Conservation (phyloP, 2,113 vertebrate genomes). For the Pipra filicauda region DNA sequence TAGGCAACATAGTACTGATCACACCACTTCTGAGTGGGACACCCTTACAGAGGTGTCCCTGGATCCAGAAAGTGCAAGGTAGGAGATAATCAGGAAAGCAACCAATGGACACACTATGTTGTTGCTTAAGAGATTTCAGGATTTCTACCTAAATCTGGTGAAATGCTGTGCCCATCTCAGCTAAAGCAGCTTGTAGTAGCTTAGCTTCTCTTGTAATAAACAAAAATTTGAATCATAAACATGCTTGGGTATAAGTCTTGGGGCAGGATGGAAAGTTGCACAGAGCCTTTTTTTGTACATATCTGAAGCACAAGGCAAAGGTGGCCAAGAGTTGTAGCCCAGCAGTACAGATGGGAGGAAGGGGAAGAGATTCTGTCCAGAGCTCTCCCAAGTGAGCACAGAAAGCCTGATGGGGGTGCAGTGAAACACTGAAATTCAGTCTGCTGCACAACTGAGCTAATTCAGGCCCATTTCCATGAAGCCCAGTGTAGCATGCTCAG, state of each 20-base stretch:
- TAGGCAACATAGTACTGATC: not conserved
- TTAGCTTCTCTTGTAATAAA: not conserved
- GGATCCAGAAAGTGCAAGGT: not conserved
- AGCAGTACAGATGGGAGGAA: not conserved
- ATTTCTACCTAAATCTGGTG: not conserved
- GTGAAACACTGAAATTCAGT: not conserved
- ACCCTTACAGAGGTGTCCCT: not conserved
- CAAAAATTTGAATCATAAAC: not conserved
- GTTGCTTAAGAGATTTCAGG: not conserved
- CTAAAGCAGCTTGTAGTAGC: not conserved
- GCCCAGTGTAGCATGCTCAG: fast-evolving
- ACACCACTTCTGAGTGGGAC: not conserved
- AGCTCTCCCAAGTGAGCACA: not conserved
- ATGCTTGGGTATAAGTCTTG: not conserved
- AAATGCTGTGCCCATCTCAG: not conserved
- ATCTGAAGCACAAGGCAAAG: not conserved
- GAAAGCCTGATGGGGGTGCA: not conserved
- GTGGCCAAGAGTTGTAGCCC: not conserved
- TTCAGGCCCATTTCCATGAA: not conserved
- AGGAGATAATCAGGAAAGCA: not conserved
- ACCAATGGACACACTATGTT: not conserved
- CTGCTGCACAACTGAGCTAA: not conserved
- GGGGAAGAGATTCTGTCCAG: not conserved
- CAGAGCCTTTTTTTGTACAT: not conserved
- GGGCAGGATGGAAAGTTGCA: not conserved